Evolutionary conservation across 1,140 invertebrate genomes (phyloP).

Genomic region (Agraylea sexmaculata): DNA sequence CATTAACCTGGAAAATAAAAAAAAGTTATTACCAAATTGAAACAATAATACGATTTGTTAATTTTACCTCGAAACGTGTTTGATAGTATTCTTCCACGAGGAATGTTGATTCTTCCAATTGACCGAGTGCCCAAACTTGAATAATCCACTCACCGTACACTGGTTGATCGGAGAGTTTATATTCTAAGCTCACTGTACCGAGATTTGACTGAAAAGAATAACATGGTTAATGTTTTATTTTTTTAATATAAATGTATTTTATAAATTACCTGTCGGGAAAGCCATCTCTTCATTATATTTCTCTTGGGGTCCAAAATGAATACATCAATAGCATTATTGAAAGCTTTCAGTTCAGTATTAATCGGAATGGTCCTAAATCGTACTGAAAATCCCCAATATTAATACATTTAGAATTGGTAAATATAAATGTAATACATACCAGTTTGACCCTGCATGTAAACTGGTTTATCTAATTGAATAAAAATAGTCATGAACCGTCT

Average conservation of each 20-base stretch:
- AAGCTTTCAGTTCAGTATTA: conserved; percentile 76
- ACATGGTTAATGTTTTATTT: not conserved
- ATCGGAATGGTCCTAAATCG: conserved; percentile 81
- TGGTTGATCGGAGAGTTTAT: conserved; percentile 83
- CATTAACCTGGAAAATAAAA: conserved; percentile 62
- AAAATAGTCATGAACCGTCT: conserved; percentile 88
- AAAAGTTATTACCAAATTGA: not conserved
- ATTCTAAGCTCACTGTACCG: conserved; percentile 82
- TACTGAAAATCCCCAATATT: too few species aligned
- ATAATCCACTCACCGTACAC: conserved; percentile 88
- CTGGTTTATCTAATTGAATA: conserved; percentile 88
- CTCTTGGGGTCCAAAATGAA: conserved; percentile 80
- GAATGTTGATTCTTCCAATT: conserved; percentile 76
- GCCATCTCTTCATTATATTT: conserved; percentile 79
- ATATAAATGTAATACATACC: too few species aligned
- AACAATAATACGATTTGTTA: not conserved
- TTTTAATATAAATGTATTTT: conserved; percentile 5
- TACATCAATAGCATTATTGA: conserved; percentile 78
- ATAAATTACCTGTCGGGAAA: conserved; percentile 59
- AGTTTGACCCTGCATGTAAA: conserved; percentile 88
- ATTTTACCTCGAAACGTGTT: conserved; percentile 64
- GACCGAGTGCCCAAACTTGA: conserved; percentile 74
- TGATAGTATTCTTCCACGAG: conserved; percentile 92
- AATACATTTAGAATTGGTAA: too few species aligned
- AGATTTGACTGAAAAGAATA: conserved; percentile 57